Base-by-base conservation (phyloP, 2,113 vertebrate genomes). In the Carettochelys insculpta region DNA sequence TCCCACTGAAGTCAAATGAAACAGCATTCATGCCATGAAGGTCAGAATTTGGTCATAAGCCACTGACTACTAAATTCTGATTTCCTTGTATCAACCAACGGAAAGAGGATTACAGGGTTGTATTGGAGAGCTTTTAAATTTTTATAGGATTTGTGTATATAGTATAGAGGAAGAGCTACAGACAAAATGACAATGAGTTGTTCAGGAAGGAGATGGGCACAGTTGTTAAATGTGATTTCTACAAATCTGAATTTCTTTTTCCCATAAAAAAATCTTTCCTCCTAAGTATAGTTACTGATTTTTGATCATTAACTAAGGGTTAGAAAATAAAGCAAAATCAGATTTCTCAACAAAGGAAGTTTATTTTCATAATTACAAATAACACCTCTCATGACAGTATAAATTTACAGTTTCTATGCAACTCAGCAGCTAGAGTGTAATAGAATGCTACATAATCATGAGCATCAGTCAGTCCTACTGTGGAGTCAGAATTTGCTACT, bases 1-100 rank as follows among this genome's bases (percentile, higher is more conserved):
- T 90, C 86, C 81, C 50, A 86, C 81, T 94, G 92, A 92, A 95
- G 87, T 92, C 94, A 93, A 83, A 88, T 94, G 92, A 92, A 95
- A 96, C 90, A 88, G 41, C 4, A 61, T 86, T 90, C 92, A 84
- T 53, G 84, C 77, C 34, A 94, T 95, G 71, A 84, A 50, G 48
- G 92, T 92, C 61, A 86, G 92, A 85, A 84, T 93, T 95, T 95
- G 56, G 78, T 95, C 83, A 77, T 95, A 97, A 96, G 92, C 95
- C 85, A 83, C 90, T 85, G 81, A 94, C 92, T 95, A 93, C 94
- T 76, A 94, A 95, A 90, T 94, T 96, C 41, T 95, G 17, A 50
- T 90, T 92, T 76, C 73, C 84, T 95, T 95, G 89, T 81, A 94
- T 86, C 83, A 92, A 89, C 83, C 58, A 88, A 89, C 54, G 38